Base-by-base conservation (phyloP, 2,113 vertebrate species). In the Mugil cephalus region DNA sequence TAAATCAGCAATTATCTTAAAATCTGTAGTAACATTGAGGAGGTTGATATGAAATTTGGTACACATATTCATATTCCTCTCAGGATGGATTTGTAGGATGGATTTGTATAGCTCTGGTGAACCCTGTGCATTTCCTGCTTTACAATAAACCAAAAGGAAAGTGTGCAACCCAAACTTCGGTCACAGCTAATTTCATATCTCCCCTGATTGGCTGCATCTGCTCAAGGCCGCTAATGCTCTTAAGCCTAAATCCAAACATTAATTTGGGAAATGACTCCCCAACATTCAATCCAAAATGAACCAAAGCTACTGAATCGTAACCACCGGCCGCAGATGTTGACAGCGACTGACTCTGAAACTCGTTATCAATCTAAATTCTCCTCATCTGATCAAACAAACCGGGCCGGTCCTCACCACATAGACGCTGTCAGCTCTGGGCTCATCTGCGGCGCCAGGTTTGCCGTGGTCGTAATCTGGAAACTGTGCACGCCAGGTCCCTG, bases 331-430 rank as follows among this genome's bases (percentile, higher is more conserved):
- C 83, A 87, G 87, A 90, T 85, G 88, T 82, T 74, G 69, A 79
- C 83, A 67, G 14, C 39, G 46, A 54, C 62, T 69, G 62, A 74
- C 80, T 85, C 84, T 65, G 43, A 90, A 82, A 86, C 85, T 83
- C 84, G 87, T 87, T 87, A 88, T 89, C 76, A 84, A 68, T 84
- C 75, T 82, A 83, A 83, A 91, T 78, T 87, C 77, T 74, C 63
- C 51, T 78, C 86, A 80, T 89, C 82, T 87, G 80, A 87, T 87
- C 87, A 87, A 89, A 93, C 85, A 91, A 84, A 75, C 56, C 50
- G 51, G 73, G 76, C 50, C 87, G 70, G 80, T 77, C 69, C 65
- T 11, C 52, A 86, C 82, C 79, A 69, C 82, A 88, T 45, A 47
- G 65, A 62, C 48, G 54, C 69, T 82, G 89, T 89, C 54, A 21